Percentiles rank a stretch among this genome's conserved stretches.
These are phyloP conservation scores for Morpho deidamia DNA, from an alignment of 2,888 invertebrate genomes.

Conservation along the genomic window DNA sequence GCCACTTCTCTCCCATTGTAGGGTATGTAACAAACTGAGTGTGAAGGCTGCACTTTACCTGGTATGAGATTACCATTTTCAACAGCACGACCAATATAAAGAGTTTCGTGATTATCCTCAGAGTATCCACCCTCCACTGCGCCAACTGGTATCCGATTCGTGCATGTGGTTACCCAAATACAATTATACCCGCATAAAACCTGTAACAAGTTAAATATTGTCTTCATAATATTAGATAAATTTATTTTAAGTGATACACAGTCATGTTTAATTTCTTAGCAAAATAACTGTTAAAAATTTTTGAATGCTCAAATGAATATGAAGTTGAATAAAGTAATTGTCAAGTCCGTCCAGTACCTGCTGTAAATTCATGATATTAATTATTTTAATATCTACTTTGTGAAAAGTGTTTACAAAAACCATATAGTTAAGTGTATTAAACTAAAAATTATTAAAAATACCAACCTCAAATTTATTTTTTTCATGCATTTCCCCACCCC, in stretches of 20 bases:
- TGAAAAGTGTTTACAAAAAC: too few species aligned
- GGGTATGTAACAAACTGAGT: conserved; percentile 84
- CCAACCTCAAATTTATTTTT: conserved; percentile 83
- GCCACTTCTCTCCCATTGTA: conserved; percentile 56
- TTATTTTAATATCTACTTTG: too few species aligned
- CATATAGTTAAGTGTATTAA: too few species aligned
- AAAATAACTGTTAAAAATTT: too few species aligned
- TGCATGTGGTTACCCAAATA: conserved; percentile 67
- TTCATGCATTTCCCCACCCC: conserved; percentile 86
- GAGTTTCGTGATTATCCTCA: conserved; percentile 48
- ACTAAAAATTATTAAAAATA: background rate
- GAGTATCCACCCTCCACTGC: conserved; percentile 78
- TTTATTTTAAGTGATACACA: too few species aligned
- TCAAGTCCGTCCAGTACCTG: too few species aligned
- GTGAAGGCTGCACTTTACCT: conserved; percentile 83
- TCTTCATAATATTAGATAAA: too few species aligned
- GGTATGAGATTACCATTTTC: conserved; percentile 82
- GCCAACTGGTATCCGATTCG: conserved; percentile 79
- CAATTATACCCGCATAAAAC: conserved; percentile 27
- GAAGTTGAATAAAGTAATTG: too few species aligned
- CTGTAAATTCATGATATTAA: too few species aligned
- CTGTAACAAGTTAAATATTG: conserved; percentile 23
- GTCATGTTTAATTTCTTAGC: too few species aligned
- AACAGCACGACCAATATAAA: conserved; percentile 70
- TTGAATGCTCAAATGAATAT: too few species aligned